Conservation (phyloP, 2,113 vertebrate genomes). For the Tetrao urogallus region DNA sequence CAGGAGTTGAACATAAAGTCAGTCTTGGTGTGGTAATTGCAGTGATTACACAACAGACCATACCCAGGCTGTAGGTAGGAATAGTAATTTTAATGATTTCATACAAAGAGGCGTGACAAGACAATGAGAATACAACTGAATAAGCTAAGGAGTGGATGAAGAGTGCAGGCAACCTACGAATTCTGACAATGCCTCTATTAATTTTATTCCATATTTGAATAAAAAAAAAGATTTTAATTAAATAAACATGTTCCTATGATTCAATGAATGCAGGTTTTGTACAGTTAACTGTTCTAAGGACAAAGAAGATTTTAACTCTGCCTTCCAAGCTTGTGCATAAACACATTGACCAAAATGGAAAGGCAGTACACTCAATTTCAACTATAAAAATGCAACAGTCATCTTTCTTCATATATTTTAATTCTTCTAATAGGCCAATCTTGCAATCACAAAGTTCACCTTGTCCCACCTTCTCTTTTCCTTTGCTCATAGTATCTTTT, state of each 20-base stretch:
- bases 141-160: background rate
- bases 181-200: background rate
- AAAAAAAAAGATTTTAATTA: background rate
- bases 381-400: background rate
- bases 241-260: background rate
- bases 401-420: background rate
- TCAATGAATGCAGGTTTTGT: background rate
- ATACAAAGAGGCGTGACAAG: background rate
- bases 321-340: background rate
- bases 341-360: background rate
- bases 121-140: background rate
- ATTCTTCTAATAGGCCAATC: background rate
- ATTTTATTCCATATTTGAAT: background rate
- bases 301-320: background rate
- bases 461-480: background rate
- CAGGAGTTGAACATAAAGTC: background rate
- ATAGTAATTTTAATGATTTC: background rate
- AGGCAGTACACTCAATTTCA: accelerated
- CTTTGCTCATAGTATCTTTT: background rate
- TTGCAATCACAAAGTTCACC: background rate
- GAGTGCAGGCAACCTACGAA: background rate
- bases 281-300: background rate
- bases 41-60: background rate
- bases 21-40: background rate
- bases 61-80: background rate